A percentile compares a stretch with the other conserved stretches of the same genome.
Evolutionary conservation across 2,113 vertebrate genomes (phyloP).

Genomic region (Neolamprologus caudopunctatus): DNA sequence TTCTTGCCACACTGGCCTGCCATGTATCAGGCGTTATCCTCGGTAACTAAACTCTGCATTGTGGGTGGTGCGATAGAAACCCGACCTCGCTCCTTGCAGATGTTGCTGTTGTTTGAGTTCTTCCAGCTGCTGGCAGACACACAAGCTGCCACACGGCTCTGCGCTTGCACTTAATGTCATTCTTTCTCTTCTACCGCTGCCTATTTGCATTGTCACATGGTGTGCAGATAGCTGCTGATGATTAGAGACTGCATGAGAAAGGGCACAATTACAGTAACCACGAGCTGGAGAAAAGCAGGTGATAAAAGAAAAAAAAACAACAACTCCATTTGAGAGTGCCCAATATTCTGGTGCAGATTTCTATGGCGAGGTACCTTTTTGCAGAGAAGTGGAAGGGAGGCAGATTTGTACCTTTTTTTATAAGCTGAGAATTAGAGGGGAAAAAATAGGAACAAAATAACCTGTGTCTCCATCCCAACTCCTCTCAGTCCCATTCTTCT

Average conservation of each 20-base stretch:
- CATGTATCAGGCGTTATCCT: background rate
- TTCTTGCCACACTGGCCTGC: background rate
- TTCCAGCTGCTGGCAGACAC: slow-evolving; percentile 38
- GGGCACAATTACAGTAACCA: slow-evolving; percentile 24
- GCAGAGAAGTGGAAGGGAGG: background rate
- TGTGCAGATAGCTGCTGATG: slow-evolving; percentile 3
- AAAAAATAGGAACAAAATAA: background rate
- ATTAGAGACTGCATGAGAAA: slow-evolving; percentile 33
- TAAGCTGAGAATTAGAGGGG: background rate
- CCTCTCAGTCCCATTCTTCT: background rate
- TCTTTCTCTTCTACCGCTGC: background rate
- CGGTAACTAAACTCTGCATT: background rate
- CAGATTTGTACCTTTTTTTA: background rate
- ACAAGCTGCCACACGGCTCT: background rate
- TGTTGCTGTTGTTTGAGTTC: slow-evolving; percentile 40
- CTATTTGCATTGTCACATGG: slow-evolving; percentile 24
- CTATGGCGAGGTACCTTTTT: background rate
- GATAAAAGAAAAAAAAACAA: background rate
- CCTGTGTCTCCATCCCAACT: background rate
- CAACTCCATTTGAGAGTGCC: background rate
- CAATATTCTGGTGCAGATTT: background rate
- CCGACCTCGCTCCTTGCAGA: slow-evolving; percentile 29
- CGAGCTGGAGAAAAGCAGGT: slow-evolving; percentile 25
- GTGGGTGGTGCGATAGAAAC: slow-evolving; percentile 34
- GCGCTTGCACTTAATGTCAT: background rate